Percentiles rank a stretch among this genome's conserved stretches.
Conservation (phyloP, 1,140 invertebrate genomes). For the Drosophila mauritiana region DNA sequence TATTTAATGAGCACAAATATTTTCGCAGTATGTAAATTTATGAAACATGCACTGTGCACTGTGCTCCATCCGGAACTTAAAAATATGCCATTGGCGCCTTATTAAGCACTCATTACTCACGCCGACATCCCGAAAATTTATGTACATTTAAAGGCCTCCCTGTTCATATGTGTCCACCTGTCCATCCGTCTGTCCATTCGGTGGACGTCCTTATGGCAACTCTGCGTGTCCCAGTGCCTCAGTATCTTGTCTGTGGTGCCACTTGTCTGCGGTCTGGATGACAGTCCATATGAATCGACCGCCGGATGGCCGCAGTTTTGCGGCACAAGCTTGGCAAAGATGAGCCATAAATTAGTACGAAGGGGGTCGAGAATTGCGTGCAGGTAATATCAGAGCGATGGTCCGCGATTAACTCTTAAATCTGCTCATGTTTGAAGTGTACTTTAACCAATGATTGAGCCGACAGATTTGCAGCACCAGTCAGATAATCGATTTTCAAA, state of each 20-base stretch:
- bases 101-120: slow-evolving; percentile 75
- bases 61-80: slow-evolving; percentile 17
- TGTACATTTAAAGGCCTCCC: slow-evolving; percentile 28
- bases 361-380: background rate
- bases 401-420: slow-evolving; percentile 43
- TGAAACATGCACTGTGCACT: slow-evolving; percentile 59
- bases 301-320: slow-evolving; percentile 56
- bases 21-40: slow-evolving; percentile 63
- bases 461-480: slow-evolving; percentile 10
- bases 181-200: slow-evolving; percentile 9
- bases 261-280: slow-evolving; percentile 55
- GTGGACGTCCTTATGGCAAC: background rate
- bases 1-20: slow-evolving; percentile 68
- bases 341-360: slow-evolving; percentile 52
- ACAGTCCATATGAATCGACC: slow-evolving; percentile 50
- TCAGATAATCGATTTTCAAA: slow-evolving; percentile 42
- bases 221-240: background rate
- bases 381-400: slow-evolving; percentile 10
- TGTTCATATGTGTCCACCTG: slow-evolving; percentile 1
- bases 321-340: slow-evolving; percentile 53
- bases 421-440: slow-evolving; percentile 23
- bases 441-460: slow-evolving; percentile 9
- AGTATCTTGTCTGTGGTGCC: slow-evolving; percentile 40
- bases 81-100: slow-evolving; percentile 62
- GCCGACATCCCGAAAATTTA: slow-evolving; percentile 26